Conservation (phyloP, 2,797 vertebrate species). For the Bucorvus abyssinicus region DNA sequence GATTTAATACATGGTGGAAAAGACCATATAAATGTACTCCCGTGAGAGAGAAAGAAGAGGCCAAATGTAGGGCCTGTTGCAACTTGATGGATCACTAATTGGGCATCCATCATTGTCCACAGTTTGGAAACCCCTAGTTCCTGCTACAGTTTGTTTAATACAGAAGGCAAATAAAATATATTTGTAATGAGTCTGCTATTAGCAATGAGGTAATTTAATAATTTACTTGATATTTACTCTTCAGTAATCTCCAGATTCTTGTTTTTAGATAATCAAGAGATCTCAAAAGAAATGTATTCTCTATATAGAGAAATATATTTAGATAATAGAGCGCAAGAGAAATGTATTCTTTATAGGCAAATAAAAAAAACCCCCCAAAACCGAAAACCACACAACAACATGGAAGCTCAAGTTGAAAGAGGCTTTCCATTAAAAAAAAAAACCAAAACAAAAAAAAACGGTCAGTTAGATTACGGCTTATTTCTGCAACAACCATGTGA, state of each 20-base stretch:
- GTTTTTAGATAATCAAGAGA: not conserved
- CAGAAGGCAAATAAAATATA: not conserved
- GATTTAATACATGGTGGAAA: not conserved
- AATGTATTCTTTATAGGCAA: not conserved
- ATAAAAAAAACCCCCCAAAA: not conserved
- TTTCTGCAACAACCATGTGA: not conserved
- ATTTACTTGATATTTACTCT: not conserved
- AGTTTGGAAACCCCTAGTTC: not conserved
- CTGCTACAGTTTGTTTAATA: not conserved
- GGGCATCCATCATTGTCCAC: not conserved
- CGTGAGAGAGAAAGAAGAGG: not conserved
- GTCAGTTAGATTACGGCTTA: not conserved
- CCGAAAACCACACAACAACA: too few relatives aligned
- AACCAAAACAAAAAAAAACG: not conserved
- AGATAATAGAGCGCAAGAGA: too few relatives aligned
- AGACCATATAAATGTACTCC: not conserved
- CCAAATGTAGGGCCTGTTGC: not conserved
- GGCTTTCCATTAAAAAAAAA: not conserved
- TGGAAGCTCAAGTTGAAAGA: not conserved
- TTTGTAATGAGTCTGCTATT: not conserved
- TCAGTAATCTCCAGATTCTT: not conserved
- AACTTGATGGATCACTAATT: not conserved
- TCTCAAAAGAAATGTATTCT: not conserved
- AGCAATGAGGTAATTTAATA: not conserved
- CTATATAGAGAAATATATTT: too few relatives aligned